Base-by-base conservation (phyloP, 2,113 vertebrate species). In the Petroica traversi region DNA sequence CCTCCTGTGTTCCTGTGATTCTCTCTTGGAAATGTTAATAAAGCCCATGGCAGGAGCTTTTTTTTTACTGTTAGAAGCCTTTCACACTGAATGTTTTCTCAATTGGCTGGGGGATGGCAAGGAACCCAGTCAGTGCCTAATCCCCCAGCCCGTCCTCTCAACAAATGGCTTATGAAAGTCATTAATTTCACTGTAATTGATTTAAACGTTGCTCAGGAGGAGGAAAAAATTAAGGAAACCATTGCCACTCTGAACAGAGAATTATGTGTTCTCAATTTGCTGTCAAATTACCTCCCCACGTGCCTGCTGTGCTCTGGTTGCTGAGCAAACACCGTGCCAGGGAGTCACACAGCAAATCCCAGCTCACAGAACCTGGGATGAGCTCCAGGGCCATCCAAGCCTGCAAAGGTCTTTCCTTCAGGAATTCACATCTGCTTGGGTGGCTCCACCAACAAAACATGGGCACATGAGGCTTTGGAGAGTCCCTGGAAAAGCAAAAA, bases 171-270 rank as follows among this genome's bases (percentile, higher is more conserved):
- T 82, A 38, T n/a, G 3, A 76, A 93, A 94, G 66, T 89, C 72
- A 94, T 96, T 94, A 74, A 68, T 96, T 97, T 91, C 75, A 67
- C 76, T 91, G 68, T 94, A 95, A 95, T 91, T 95, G 79, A 92
- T 90, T 93, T 86, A 91, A 94, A 63, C 19, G 0, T 92, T 84
- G 31, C 88, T 84, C 66, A 61, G 87, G 85, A 89, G 89, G 76
- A 88, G 54, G 62, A 89, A 38, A 38, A 48, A 91, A 67, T 83
- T 23, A 88, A 69, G 69, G 66, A 88, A 93, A 78, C 23, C 66
- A 73, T 13, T 83, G 46, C 24, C 29, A 51, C 52, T 66, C 31
- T 1, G 14, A 80, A 85, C 46, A 71, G 80, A 89, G 63, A 61
- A 54, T 83, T 64, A 28, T 9, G 19, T 36, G n/a, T 55, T 89